Evolutionary conservation across 2,888 invertebrate genomes (phyloP), one percentile per base, ranked within the genome.

Genomic region (Pantelozetes paolii): DNA sequence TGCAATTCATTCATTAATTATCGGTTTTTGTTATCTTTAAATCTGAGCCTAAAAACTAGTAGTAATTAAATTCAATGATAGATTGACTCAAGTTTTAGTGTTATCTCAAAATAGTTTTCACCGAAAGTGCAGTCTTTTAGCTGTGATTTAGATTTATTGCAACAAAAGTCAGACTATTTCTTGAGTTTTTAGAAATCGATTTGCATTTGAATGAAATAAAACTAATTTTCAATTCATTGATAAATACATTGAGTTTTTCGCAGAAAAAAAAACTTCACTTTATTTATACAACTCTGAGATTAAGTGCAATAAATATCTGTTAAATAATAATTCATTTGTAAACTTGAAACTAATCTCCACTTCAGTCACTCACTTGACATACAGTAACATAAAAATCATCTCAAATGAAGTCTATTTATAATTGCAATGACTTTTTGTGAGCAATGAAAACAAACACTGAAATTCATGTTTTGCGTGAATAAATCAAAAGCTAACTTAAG

Each of bases 141-240:
- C 36, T 36, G 62, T 64, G 36, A 36, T 36, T 64, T 36, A 64
- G 62, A 64, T 64, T 64, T 64, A 64, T 64, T 32, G 11, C 30
- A 36, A 32, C 36, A 3, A 54, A 23, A 54, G 54, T 26, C 20
- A 11, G 11, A 54, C 9, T 15, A 54, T 6, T 54, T 54, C 26
- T 54, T 54, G 54, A 23, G 6, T 20, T 54, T 54, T 32, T 30
- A 64, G 11, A 64, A 64, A n/a, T n/a, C n/a, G n/a, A n/a, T n/a
- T n/a, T n/a, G n/a, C n/a, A 64, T 64, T 36, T n/a, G 28, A 54
- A 20, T 45, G 8, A 9, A 15, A 45, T 45, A 45, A 45, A 45
- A 45, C 11, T 11, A 15, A 45, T 13, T 6, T 45, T 45, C 11
- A 2, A 45, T 45, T 13, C 18, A 45, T 45, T 45, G 45, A 6